These are phyloP conservation scores for Daboia siamensis DNA, from an alignment of 2,113 vertebrate genomes.

Conservation along the genomic window DNA sequence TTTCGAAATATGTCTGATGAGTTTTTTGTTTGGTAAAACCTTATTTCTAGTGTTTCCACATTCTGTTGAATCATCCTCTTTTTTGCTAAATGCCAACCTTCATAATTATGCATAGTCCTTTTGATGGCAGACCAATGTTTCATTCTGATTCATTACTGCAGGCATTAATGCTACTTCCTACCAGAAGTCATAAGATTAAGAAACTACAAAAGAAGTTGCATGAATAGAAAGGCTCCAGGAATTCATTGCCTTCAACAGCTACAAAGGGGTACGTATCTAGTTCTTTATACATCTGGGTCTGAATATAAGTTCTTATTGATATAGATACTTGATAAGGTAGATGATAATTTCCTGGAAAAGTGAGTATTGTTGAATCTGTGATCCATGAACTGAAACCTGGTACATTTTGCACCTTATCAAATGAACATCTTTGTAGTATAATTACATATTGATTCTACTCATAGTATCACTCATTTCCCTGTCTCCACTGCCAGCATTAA, in stretches of 20 bases:
- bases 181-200: constrained; percentile 20
- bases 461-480: too few relatives aligned
- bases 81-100: neutral
- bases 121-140: neutral
- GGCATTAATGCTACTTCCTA: constrained; percentile 20
- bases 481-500: neutral
- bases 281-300: neutral
- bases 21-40: neutral
- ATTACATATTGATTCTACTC: neutral
- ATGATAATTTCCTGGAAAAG: neutral
- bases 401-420: neutral
- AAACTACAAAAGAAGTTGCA: constrained; percentile 8
- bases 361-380: neutral
- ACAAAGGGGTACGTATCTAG: neutral
- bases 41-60: neutral
- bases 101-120: neutral
- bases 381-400: neutral
- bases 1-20: neutral
- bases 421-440: neutral
- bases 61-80: neutral
- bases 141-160: constrained; percentile 8
- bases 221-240: constrained; percentile 6
- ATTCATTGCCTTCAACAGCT: constrained; percentile 4
- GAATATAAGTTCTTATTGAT: neutral
- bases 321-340: neutral